Conservation (phyloP, 2,113 vertebrate genomes). For the Diglossa brunneiventris region DNA sequence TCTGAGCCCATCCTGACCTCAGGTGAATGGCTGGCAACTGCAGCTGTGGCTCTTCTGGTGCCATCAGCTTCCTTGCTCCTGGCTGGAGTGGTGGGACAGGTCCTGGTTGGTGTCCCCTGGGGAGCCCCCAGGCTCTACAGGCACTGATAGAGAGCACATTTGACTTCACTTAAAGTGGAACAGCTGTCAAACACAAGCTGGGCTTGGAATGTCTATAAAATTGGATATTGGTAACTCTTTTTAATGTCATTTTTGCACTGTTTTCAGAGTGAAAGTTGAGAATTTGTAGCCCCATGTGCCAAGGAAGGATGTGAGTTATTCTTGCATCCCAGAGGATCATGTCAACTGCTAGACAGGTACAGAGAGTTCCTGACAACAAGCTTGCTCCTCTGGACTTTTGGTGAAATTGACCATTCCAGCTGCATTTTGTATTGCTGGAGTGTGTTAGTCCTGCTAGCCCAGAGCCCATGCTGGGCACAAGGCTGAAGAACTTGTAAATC, state of each 20-base stretch:
- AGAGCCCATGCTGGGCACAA: background rate
- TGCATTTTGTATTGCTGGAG: background rate
- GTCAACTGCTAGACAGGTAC: background rate
- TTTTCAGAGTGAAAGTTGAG: background rate
- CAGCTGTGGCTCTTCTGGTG: background rate
- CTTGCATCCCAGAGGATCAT: background rate
- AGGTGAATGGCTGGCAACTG: background rate
- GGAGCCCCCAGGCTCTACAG: rapidly evolving
- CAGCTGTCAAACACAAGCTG: background rate
- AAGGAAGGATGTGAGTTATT: background rate
- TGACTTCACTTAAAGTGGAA: background rate
- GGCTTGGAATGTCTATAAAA: background rate
- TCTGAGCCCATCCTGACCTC: rapidly evolving
- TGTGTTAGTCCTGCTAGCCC: background rate
- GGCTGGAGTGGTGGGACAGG: background rate
- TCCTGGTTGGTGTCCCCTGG: background rate
- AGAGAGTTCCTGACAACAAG: rapidly evolving
- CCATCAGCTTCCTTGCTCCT: background rate
- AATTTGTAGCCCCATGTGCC: background rate
- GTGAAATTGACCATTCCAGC: background rate
- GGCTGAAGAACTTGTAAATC: background rate
- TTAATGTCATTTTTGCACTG: background rate
- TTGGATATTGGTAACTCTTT: background rate
- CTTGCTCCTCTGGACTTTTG: background rate
- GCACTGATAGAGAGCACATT: rapidly evolving